Conservation (phyloP, 1,140 invertebrate genomes). For the Lepidurus couesii region DNA sequence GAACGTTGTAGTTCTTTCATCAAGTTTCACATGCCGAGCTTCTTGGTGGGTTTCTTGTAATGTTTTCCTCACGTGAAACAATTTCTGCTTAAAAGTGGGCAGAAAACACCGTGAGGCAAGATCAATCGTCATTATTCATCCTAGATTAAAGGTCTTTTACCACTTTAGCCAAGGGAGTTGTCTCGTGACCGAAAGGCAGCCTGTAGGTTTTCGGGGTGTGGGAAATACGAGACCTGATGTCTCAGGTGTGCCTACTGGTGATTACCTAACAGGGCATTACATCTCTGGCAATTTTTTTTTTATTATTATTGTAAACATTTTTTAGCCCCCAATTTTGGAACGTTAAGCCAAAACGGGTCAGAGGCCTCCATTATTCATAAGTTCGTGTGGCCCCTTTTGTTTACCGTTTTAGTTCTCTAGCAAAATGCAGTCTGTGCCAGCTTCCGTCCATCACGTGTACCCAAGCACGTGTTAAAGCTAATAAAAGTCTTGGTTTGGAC, state of each 20-base stretch:
- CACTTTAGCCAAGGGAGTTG: slow-evolving; percentile 16
- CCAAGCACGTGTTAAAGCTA: too few species aligned
- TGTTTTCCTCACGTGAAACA: background rate
- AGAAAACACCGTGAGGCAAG: background rate
- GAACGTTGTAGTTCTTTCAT: too few species aligned
- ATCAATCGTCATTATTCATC: background rate
- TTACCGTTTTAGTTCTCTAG: too few species aligned
- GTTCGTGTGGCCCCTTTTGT: too few species aligned
- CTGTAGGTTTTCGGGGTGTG: background rate
- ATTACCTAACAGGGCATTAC: background rate
- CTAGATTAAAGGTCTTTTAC: background rate
- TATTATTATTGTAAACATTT: background rate
- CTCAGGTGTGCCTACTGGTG: background rate
- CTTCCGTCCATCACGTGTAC: too few species aligned
- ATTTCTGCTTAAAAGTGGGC: background rate
- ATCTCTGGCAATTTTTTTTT: background rate
- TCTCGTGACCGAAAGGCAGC: background rate
- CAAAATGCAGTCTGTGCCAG: too few species aligned
- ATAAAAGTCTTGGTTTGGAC: too few species aligned
- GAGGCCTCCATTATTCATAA: too few species aligned
- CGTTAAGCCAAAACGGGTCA: too few species aligned
- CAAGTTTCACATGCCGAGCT: background rate
- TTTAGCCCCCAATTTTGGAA: background rate
- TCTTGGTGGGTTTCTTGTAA: background rate
- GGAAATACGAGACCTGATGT: background rate